phyloP scores from a whole-genome alignment of 2,113 vertebrate genomes.

The Oncorhynchus mykiss region DNA sequence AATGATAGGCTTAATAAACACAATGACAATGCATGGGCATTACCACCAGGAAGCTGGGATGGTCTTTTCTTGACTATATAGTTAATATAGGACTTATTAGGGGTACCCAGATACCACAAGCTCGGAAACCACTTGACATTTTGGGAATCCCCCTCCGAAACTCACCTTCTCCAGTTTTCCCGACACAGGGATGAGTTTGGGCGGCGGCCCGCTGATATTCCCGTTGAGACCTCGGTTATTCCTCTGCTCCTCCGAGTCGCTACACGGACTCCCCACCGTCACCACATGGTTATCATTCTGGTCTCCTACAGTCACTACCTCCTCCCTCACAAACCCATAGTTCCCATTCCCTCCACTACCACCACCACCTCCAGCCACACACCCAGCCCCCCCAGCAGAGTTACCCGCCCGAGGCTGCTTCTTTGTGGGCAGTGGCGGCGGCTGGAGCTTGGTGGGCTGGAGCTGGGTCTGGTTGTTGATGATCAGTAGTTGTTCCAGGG shows the following conservation, averaged over 20 bases:
- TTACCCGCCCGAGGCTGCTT: constrained; percentile 62
- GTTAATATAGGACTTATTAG: no score
- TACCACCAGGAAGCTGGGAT: no score
- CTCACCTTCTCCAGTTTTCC: constrained; percentile 93
- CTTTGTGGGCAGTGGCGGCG: constrained; percentile 73
- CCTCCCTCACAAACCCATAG: constrained; percentile 72
- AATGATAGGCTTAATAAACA: no score
- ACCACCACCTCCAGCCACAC: constrained; percentile 21
- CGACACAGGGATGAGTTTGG: constrained; percentile 91
- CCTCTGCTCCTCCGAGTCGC: constrained; percentile 82
- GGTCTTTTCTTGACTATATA: no score
- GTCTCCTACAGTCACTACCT: constrained; percentile 65
- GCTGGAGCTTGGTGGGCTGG: constrained; percentile 46
- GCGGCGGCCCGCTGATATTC: constrained; percentile 88
- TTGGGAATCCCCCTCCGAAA: neutral
- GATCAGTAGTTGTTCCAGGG: constrained; percentile 78
- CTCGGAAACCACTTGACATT: no score
- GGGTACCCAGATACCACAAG: no score
- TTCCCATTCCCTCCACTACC: constrained; percentile 74
- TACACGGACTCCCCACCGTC: constrained; percentile 79
- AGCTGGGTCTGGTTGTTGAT: constrained; percentile 57
- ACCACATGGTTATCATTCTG: constrained; percentile 79
- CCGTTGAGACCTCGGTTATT: constrained; percentile 78
- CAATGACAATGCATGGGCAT: no score
- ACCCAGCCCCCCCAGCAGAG: constrained; percentile 25